Conservation (phyloP, 2,888 invertebrate species). For the Alsophila aescularia region DNA sequence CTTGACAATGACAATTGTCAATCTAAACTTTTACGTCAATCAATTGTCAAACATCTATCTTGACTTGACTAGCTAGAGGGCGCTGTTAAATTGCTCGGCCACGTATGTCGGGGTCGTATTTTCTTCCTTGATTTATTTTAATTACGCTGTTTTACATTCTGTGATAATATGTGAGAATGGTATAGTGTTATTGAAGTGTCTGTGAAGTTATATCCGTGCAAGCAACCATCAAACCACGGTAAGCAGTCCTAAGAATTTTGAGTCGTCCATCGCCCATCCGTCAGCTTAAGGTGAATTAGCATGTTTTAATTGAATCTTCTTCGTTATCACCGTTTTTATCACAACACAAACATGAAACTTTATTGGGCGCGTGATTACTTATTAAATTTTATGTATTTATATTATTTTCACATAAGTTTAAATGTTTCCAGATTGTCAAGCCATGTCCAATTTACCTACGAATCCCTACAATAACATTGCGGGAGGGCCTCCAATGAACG, state of each 20-base stretch:
- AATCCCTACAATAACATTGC: constrained; percentile 68
- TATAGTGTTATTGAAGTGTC: constrained; percentile 62
- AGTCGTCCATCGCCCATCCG: constrained; percentile 62
- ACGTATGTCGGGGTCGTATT: constrained; percentile 84
- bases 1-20: too few relatives aligned
- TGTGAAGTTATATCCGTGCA: constrained; percentile 61
- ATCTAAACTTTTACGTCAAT: background rate
- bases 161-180: constrained; percentile 74
- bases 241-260: constrained; percentile 49
- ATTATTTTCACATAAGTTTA: constrained; percentile 40
- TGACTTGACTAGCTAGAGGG: constrained; percentile 70
- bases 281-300: constrained; percentile 75
- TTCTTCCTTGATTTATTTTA: constrained; percentile 69
- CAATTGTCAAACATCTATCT: constrained; percentile 62
- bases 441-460: constrained; percentile 78
- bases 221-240: constrained; percentile 60
- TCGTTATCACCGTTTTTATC: constrained; percentile 61
- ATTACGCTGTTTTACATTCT: constrained; percentile 65
- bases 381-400: background rate
- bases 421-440: constrained; percentile 73
- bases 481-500: constrained; percentile 58
- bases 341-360: constrained; percentile 56
- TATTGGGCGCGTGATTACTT: constrained; percentile 21
- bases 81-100: constrained; percentile 79
- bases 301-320: constrained; percentile 71